Conservation (phyloP, 2,797 vertebrate species). For the Sebastes wilsoni region DNA sequence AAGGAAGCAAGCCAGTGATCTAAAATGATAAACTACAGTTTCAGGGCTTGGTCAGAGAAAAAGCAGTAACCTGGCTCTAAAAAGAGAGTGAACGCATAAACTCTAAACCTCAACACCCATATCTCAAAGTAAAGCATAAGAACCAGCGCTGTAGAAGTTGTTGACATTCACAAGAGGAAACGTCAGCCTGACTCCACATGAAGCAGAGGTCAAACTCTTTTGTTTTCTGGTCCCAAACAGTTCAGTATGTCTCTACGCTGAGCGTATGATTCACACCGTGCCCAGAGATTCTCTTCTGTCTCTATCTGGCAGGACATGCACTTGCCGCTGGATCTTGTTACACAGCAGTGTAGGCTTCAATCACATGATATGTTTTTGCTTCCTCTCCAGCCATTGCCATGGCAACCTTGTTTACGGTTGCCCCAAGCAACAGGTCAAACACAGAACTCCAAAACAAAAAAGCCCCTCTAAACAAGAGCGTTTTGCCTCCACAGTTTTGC, state of each 20-base stretch:
- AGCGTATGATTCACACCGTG: conserved; percentile 52
- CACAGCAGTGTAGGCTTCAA: conserved; percentile 76
- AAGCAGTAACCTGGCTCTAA: background rate
- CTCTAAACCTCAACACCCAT: too few species aligned
- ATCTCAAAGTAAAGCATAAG: background rate
- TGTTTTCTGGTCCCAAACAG: conserved; percentile 14
- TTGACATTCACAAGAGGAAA: background rate
- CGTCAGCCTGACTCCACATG: background rate
- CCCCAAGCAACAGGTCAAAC: conserved; percentile 85
- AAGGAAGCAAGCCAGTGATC: conserved; percentile 15
- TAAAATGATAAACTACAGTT: background rate
- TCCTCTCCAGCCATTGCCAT: conserved; percentile 77
- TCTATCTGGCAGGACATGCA: conserved; percentile 65
- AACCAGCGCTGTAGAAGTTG: background rate
- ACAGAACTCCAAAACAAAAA: conserved; percentile 85
- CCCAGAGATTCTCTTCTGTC: conserved; percentile 66
- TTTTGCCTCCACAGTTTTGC: conserved; percentile 51
- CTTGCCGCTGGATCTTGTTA: conserved; percentile 80
- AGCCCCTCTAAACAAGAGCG: conserved; percentile 71
- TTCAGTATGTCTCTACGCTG: background rate
- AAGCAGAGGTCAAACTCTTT: conserved; percentile 8
- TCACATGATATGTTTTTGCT: conserved; percentile 87
- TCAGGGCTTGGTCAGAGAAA: background rate
- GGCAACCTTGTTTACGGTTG: conserved; percentile 88
- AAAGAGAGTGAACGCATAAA: background rate